Evolutionary conservation across 1,140 invertebrate genomes (phyloP).

Genomic region (Diploscapter pachys): DNA sequence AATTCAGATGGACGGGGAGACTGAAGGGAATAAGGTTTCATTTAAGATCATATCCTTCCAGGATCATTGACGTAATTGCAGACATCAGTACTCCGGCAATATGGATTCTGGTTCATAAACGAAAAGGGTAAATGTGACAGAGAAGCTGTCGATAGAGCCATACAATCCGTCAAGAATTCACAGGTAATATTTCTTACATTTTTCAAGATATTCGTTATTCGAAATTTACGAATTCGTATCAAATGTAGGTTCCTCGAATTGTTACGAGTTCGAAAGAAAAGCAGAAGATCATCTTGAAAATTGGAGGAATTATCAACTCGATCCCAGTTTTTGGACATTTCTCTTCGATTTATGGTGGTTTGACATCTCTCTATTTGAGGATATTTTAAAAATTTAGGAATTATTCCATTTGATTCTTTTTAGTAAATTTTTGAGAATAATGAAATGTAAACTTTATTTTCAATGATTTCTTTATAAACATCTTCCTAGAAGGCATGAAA

Average conservation of each 20-base stretch:
- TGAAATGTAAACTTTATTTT: no score
- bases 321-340: constrained; percentile 40
- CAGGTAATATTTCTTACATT: not conserved
- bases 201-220: not conserved
- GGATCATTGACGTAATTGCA: constrained; percentile 13
- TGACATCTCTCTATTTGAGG: constrained; percentile 41
- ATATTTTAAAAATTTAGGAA: constrained; percentile 24
- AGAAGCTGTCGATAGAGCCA: constrained; percentile 13
- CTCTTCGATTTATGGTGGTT: constrained; percentile 38
- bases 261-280: constrained; percentile 39
- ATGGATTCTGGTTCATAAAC: constrained; percentile 41
- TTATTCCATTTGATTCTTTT: no score
- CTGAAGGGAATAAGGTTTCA: constrained; percentile 34
- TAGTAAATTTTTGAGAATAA: no score
- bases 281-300: constrained; percentile 33
- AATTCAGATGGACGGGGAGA: constrained; percentile 47
- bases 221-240: constrained; percentile 8
- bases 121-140: constrained; percentile 32
- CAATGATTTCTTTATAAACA: no score
- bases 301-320: constrained; percentile 35
- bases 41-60: constrained; percentile 15
- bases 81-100: constrained; percentile 27
- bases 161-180: not conserved
- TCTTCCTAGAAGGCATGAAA: no score
- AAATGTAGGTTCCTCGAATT: constrained; percentile 31